Evolutionary conservation across 2,797 vertebrate species (phyloP).

Genomic region (Sebastes ruberrimus): DNA sequence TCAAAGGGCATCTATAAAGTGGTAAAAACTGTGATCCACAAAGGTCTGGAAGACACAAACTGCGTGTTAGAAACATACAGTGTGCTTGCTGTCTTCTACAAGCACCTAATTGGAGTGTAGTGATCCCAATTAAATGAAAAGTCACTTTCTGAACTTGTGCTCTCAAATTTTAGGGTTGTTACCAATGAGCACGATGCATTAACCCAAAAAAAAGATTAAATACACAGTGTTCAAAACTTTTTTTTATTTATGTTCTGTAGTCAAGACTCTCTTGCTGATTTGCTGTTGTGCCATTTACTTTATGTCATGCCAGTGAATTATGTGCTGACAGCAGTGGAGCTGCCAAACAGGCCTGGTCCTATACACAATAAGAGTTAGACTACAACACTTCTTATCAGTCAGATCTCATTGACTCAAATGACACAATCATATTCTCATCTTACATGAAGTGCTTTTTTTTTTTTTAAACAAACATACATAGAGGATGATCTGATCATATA

Average conservation of each 20-base stretch:
- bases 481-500: constrained; percentile 43
- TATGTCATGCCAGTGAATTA: not conserved
- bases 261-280: not conserved
- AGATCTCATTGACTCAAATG: not conserved
- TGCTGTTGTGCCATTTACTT: not conserved
- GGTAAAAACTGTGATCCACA: not conserved
- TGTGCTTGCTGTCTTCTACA: not conserved
- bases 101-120: not conserved
- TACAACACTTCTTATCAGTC: not conserved
- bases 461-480: not conserved
- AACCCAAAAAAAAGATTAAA: not conserved
- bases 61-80: not conserved
- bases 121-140: constrained; percentile 12
- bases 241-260: not conserved
- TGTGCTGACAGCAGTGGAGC: not conserved
- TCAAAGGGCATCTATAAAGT: not conserved
- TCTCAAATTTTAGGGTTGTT: not conserved
- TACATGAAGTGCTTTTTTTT: constrained; percentile 27
- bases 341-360: not conserved
- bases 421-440: not conserved
- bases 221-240: not conserved
- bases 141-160: not conserved
- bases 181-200: not conserved
- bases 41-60: not conserved
- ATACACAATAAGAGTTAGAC: constrained; percentile 1